Evolutionary conservation across 2,113 vertebrate genomes (phyloP).

Genomic region (Zingel zingel): DNA sequence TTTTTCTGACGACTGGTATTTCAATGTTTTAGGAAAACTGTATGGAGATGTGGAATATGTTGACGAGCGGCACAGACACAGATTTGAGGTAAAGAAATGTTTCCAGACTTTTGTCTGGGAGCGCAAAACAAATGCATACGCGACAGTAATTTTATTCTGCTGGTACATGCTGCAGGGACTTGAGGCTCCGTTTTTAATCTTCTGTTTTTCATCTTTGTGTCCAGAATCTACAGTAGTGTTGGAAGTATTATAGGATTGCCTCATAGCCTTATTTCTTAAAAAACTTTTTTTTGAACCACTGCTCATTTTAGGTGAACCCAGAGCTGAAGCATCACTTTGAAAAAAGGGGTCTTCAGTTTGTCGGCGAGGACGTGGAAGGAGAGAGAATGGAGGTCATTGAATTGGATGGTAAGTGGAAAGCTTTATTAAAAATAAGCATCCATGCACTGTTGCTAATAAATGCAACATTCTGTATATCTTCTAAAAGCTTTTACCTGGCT

Average conservation of each 20-base stretch:
- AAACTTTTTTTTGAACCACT: background rate
- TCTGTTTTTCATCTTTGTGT: background rate
- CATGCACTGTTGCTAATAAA: background rate
- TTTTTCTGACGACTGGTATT: conserved; percentile 3
- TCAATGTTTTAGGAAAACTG: conserved; percentile 87
- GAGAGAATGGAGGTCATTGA: conserved; percentile 97
- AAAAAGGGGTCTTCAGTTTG: conserved; percentile 91
- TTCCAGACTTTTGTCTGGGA: background rate
- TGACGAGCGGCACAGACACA: conserved; percentile 95
- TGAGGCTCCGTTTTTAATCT: background rate
- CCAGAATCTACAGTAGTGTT: background rate
- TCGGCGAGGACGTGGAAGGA: conserved; percentile 94
- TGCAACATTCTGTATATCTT: background rate
- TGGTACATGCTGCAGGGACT: background rate
- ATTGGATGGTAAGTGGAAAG: conserved; percentile 87
- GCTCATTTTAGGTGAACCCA: conserved; percentile 90
- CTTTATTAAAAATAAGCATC: background rate
- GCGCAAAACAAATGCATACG: background rate
- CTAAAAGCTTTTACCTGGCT: background rate
- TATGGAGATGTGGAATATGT: conserved; percentile 91
- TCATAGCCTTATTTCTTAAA: background rate
- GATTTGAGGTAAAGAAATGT: conserved; percentile 89
- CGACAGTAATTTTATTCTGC: background rate
- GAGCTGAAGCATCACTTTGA: conserved; percentile 91
- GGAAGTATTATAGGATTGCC: background rate